phyloP scores from a whole-genome alignment of 1,140 invertebrate genomes.

The Cotesia vestalis region DNA sequence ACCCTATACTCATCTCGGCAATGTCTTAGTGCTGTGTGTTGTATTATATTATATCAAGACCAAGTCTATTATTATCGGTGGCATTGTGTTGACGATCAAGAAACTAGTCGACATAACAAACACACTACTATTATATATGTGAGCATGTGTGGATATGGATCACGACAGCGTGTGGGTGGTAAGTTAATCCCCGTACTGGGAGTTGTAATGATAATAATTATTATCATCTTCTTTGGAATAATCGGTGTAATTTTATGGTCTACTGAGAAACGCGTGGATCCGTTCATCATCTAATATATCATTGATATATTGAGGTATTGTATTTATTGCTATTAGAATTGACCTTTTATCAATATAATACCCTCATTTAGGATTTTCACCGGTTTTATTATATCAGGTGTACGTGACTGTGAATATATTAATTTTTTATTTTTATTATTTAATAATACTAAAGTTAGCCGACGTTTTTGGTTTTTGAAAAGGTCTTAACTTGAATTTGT shows the following conservation, averaged over 20 bases:
- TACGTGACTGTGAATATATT: too few relatives aligned
- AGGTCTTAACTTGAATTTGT: too few relatives aligned
- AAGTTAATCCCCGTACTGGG: not conserved
- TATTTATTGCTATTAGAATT: not conserved
- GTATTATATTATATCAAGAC: not conserved
- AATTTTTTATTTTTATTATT: too few relatives aligned
- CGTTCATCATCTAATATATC: not conserved
- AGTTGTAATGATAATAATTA: conserved; percentile 1
- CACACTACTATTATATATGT: not conserved
- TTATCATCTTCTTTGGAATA: not conserved
- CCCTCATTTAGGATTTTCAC: not conserved
- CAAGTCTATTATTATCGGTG: too few relatives aligned
- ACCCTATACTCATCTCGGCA: conserved; percentile 10
- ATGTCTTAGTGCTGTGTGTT: not conserved
- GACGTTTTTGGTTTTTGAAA: too few relatives aligned
- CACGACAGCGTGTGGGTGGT: conserved; percentile 8
- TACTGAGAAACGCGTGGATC: not conserved
- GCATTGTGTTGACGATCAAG: not conserved
- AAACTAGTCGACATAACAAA: not conserved
- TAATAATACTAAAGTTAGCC: too few relatives aligned
- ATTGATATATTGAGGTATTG: not conserved
- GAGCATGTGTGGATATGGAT: not conserved
- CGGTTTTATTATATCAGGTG: too few relatives aligned
- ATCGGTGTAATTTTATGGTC: conserved; percentile 14
- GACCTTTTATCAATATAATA: not conserved